These are phyloP conservation scores for Sarcophaga bullata DNA, from an alignment of 1,140 invertebrate genomes.

Conservation along the genomic window DNA sequence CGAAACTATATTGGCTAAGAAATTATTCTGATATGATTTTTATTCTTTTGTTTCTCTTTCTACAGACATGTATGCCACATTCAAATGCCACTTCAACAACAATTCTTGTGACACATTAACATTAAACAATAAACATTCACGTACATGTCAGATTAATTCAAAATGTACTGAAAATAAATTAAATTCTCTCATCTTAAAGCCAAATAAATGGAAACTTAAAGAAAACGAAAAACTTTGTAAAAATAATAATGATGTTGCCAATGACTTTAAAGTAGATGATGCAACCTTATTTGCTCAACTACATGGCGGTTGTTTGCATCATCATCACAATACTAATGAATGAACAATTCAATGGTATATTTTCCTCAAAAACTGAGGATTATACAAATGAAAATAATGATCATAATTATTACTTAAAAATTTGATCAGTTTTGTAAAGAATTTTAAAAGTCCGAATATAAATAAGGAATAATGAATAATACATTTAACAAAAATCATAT, in stretches of 20 bases:
- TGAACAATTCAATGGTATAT: not conserved
- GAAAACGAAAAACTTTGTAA: not conserved
- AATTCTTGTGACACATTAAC: not conserved
- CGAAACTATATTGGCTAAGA: not conserved
- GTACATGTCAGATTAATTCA: not conserved
- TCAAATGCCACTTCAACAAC: slow-evolving; percentile 8
- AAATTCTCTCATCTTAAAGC: not conserved
- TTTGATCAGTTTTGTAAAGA: not conserved
- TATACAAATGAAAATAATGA: not conserved
- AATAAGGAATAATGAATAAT: too few species aligned
- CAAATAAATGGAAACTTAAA: not conserved
- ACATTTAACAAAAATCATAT: not conserved
- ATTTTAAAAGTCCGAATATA: not conserved
- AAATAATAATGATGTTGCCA: not conserved
- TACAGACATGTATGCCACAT: slow-evolving; percentile 6
- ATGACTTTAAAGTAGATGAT: slow-evolving; percentile 28
- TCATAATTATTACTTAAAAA: not conserved
- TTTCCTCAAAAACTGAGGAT: not conserved
- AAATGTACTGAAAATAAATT: not conserved
- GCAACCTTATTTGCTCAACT: slow-evolving; percentile 43
- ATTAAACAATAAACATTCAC: not conserved
- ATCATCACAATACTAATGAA: slow-evolving; percentile 43
- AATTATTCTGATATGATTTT: slow-evolving; percentile 1
- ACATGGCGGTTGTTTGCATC: slow-evolving; percentile 59
- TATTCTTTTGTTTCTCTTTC: not conserved